Conservation (phyloP, 2,113 vertebrate genomes). For the Antechinus flavipes region DNA sequence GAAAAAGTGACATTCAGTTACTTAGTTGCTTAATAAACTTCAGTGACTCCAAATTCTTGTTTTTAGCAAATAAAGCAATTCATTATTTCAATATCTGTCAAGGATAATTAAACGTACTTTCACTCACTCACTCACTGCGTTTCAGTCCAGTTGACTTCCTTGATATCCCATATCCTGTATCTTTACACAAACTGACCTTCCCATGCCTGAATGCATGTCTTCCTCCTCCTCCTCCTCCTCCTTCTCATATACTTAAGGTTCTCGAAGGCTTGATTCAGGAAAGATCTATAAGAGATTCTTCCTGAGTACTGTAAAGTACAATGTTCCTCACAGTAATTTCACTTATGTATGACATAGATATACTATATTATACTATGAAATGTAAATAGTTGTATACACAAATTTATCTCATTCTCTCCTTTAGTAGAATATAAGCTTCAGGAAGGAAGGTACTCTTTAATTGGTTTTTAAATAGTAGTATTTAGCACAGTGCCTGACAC, state of each 20-base stretch:
- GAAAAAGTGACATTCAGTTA: not conserved
- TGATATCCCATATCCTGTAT: not conserved
- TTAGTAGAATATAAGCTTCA: not conserved
- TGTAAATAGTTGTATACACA: no score
- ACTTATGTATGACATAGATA: not conserved
- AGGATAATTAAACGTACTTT: not conserved
- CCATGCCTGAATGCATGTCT: not conserved
- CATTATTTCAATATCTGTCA: not conserved
- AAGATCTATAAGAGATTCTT: not conserved
- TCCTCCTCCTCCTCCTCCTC: accelerated
- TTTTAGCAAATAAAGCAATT: not conserved
- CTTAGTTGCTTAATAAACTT: not conserved
- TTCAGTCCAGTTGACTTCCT: not conserved
- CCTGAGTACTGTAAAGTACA: not conserved
- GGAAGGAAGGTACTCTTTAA: not conserved
- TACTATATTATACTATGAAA: not conserved
- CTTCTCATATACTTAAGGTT: not conserved
- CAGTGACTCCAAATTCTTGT: not conserved
- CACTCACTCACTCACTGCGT: not conserved
- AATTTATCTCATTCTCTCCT: not conserved
- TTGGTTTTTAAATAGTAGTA: not conserved
- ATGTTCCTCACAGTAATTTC: not conserved
- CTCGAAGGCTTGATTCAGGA: not conserved
- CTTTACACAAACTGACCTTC: not conserved
- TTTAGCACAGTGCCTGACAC: not conserved